Percentiles rank a stretch among this genome's conserved stretches.
phyloP scores from a whole-genome alignment of 2,888 invertebrate genomes.

The Cerastoderma edule region DNA sequence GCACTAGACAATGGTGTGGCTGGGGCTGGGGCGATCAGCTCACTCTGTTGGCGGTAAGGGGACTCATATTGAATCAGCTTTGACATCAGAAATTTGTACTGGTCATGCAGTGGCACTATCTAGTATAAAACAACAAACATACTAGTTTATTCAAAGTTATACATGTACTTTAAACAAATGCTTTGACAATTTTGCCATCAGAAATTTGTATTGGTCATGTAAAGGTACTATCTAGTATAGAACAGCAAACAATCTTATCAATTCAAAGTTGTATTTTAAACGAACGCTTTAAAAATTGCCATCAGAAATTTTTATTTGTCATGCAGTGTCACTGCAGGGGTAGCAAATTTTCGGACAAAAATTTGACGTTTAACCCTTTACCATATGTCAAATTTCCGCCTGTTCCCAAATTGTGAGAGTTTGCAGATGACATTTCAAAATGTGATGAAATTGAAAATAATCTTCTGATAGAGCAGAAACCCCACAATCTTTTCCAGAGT shows the following conservation, averaged over 20 bases:
- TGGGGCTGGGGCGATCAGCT: conserved; percentile 58
- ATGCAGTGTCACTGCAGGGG: conserved; percentile 60
- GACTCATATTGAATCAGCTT: conserved; percentile 77
- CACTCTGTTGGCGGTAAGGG: conserved; percentile 64
- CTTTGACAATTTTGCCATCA: conserved; percentile 73
- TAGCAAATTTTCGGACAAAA: too few relatives aligned
- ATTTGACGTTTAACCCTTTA: too few relatives aligned
- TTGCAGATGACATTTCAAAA: too few relatives aligned
- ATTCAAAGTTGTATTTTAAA: too few relatives aligned
- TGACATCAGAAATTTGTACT: conserved; percentile 72
- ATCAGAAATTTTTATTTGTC: conserved; percentile 73
- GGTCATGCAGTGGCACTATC: conserved; percentile 62
- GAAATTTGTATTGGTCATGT: conserved; percentile 72
- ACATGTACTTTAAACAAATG: too few relatives aligned
- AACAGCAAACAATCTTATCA: not conserved
- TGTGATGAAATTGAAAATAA: too few relatives aligned
- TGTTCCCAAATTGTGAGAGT: too few relatives aligned
- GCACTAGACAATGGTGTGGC: conserved; percentile 72
- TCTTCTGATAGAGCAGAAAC: too few relatives aligned
- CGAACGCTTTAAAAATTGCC: too few relatives aligned
- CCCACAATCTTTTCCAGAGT: too few relatives aligned
- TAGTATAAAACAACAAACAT: conserved; percentile 1
- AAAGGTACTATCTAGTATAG: conserved; percentile 35
- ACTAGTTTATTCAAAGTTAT: too few relatives aligned
- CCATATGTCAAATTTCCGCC: too few relatives aligned